phyloP scores from a whole-genome alignment of 2,797 vertebrate genomes.

The Lagorchestes hirsutus region DNA sequence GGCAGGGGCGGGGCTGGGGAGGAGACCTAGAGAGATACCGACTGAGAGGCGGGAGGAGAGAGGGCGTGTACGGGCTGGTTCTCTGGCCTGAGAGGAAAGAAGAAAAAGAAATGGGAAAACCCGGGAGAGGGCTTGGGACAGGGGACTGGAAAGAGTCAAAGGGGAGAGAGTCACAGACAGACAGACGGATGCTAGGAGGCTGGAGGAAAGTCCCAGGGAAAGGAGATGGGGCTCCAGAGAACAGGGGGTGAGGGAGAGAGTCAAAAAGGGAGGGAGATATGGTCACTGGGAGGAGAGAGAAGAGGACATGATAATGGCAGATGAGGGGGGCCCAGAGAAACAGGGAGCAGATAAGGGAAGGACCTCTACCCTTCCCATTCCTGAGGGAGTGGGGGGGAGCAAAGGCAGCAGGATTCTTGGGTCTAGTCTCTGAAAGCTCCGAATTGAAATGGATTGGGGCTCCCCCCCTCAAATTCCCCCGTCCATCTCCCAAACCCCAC shows the following conservation, averaged over 20 bases:
- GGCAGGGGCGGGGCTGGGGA: constrained; percentile 62
- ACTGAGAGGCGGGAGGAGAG: not conserved
- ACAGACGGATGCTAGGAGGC: not conserved
- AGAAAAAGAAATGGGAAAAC: not conserved
- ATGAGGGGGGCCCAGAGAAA: too few relatives aligned
- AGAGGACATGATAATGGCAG: too few relatives aligned
- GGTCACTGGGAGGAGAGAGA: not conserved
- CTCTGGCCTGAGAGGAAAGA: not conserved
- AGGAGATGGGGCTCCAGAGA: not conserved
- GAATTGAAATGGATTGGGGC: not conserved
- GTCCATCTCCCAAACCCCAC: not conserved
- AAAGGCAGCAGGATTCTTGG: not conserved
- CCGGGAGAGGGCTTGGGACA: fast-evolving
- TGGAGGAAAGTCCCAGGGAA: not conserved
- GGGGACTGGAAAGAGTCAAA: not conserved
- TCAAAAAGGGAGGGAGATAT: not conserved
- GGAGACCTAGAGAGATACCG: not conserved
- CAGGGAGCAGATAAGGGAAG: not conserved
- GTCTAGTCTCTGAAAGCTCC: not conserved
- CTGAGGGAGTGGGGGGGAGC: not conserved
- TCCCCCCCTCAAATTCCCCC: not conserved
- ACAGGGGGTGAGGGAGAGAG: not conserved
- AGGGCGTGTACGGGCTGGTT: not conserved
- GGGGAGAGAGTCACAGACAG: constrained; percentile 9
- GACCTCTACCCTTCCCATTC: not conserved